phyloP scores from a whole-genome alignment of 2,113 vertebrate genomes.

The Peromyscus californicus region DNA sequence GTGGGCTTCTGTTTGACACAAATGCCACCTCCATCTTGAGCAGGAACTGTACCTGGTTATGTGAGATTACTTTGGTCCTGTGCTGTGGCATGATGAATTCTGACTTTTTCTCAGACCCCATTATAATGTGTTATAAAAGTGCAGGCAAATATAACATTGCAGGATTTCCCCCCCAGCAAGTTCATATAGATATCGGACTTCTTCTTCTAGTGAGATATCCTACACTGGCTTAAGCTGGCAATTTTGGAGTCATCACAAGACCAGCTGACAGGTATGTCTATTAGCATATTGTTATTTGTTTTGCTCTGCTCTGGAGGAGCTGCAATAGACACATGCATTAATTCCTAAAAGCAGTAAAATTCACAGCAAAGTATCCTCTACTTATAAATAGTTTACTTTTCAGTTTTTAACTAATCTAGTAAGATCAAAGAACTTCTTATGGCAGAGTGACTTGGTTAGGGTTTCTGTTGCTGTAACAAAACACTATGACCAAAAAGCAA shows the following conservation, averaged over 20 bases:
- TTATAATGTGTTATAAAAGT: background rate
- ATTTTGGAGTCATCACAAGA: background rate
- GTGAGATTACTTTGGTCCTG: slow-evolving; percentile 43
- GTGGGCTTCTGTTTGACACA: background rate
- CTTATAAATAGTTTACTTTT: slow-evolving; percentile 7
- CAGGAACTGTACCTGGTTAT: background rate
- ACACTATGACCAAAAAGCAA: background rate
- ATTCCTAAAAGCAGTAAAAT: slow-evolving; percentile 46
- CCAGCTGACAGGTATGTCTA: background rate
- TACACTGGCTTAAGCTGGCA: background rate
- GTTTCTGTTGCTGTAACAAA: background rate
- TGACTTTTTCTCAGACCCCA: slow-evolving; percentile 38
- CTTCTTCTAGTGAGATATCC: background rate
- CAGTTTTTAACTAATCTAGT: slow-evolving; percentile 36
- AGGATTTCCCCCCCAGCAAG: background rate
- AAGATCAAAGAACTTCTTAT: background rate
- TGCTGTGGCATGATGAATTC: slow-evolving; percentile 16
- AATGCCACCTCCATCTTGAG: slow-evolving; percentile 35
- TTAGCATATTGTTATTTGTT: background rate
- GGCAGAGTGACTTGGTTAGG: background rate
- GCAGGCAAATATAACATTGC: background rate
- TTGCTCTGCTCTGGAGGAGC: background rate
- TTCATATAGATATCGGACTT: slow-evolving; percentile 9
- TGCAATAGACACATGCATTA: background rate
- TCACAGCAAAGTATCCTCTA: background rate